A percentile compares a stretch with the other conserved stretches of the same genome.
Conservation (phyloP, 1,140 invertebrate genomes). For the Amyelois transitella region DNA sequence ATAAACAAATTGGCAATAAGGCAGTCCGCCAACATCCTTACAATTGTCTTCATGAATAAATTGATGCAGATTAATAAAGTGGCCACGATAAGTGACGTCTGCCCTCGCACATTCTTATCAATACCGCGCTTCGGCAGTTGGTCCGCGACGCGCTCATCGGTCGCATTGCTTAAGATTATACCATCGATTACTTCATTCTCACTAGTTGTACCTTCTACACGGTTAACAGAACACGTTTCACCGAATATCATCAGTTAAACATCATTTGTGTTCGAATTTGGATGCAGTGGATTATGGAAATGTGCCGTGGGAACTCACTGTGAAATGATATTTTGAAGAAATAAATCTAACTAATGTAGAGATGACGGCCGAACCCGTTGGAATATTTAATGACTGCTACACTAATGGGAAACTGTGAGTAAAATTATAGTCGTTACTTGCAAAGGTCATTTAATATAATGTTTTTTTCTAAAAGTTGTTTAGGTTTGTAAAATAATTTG, state of each 20-base stretch:
- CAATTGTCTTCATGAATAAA: constrained; percentile 62
- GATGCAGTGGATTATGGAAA: constrained; percentile 11
- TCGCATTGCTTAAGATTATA: constrained; percentile 16
- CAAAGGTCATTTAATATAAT: too few species aligned
- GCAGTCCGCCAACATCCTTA: not conserved
- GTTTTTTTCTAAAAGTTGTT: too few species aligned
- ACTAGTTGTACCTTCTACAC: not conserved
- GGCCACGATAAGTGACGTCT: constrained; percentile 49
- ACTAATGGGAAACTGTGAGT: constrained; percentile 68
- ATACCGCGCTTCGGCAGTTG: constrained; percentile 46
- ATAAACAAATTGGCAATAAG: not conserved
- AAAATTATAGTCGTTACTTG: not conserved
- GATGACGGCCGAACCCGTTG: constrained; percentile 36
- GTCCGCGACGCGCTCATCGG: constrained; percentile 27
- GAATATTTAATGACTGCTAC: constrained; percentile 38
- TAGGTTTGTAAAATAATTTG: too few species aligned
- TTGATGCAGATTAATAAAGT: constrained; percentile 68
- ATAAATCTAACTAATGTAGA: constrained; percentile 48
- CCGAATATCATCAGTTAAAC: not conserved
- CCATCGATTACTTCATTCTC: constrained; percentile 1
- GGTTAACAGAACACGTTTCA: not conserved
- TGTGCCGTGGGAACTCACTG: constrained; percentile 7
- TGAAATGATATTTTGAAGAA: constrained; percentile 14
- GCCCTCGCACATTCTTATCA: constrained; percentile 42
- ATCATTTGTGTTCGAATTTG: not conserved